Base-by-base conservation (phyloP, 2,113 vertebrate genomes). In the Pogona vitticeps region DNA sequence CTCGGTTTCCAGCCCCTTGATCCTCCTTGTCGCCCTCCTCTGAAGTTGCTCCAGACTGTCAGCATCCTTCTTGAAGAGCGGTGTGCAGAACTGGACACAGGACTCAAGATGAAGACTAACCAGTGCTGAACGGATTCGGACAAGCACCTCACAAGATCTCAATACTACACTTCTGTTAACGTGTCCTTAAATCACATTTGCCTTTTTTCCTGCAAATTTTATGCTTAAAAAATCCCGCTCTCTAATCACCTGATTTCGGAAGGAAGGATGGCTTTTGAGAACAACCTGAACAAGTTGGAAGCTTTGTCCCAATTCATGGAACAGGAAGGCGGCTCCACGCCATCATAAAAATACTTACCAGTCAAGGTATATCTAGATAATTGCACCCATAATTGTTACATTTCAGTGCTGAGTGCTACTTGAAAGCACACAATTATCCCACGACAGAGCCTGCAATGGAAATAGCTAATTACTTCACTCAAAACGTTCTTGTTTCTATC, bases 341-440 rank as follows among this genome's bases (percentile, higher is more conserved):
- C 17, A 38, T 20, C 17, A 73, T 75, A 75, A 61, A 83, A 83
- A 61, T 61, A 40, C 67, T 71, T 82, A 6, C 82, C 56, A 31
- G n/a, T 67, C 28, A 65, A 77, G 63, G 31, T 77, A 46, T 52
- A 85, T 33, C 36, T 59, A 85, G 33, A 56, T 68, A 70, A 78
- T 68, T 65, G 77, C 52, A 46, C 59, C 23, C 33, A 61, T 61
- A 75, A 83, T 73, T 83, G 70, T 59, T 83, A 40, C 71, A 75
- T 75, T 75, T 83, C 36, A 31, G 70, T 61, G 40, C 68, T 70
- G 73, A 40, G 52, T 14, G 56, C 33, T 28, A 75, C 70, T 83
- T 83, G 36, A 82, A 82, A 82, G 80, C 65, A 9, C 65, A 52
- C 80, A 82, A 75, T 83, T 83, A 83, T 75, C 52, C 52, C 18